Conservation (phyloP, 1,140 invertebrate genomes). For the Diprion similis region DNA sequence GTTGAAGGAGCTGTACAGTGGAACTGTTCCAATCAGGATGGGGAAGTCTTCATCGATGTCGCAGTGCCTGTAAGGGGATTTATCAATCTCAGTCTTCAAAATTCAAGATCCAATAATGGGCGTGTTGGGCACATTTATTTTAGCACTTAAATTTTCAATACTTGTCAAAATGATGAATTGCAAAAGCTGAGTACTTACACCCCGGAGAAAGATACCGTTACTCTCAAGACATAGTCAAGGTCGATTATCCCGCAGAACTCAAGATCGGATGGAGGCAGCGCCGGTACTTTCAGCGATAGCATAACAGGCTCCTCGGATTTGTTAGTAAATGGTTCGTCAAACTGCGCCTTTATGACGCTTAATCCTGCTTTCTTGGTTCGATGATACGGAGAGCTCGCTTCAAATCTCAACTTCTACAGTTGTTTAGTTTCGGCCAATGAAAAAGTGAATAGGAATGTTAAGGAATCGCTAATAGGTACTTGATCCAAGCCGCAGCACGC, state of each 20-base stretch:
- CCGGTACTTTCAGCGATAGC: conserved; percentile 32
- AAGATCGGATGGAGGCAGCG: conserved; percentile 37
- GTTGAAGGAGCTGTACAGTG: conserved; percentile 13
- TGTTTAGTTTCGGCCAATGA: too few relatives aligned
- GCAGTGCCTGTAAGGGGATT: conserved; percentile 28
- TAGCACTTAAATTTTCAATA: too few relatives aligned
- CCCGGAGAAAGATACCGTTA: conserved; percentile 25
- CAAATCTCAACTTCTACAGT: neutral
- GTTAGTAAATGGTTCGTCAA: conserved; percentile 22
- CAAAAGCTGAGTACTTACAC: conserved; percentile 24
- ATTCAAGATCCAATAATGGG: too few relatives aligned
- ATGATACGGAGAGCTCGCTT: neutral
- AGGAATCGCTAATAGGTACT: too few relatives aligned
- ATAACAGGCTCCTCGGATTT: conserved; percentile 12
- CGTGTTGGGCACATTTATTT: too few relatives aligned
- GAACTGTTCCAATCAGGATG: conserved; percentile 39
- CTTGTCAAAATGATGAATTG: too few relatives aligned
- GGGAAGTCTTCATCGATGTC: conserved; percentile 29
- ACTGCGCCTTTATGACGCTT: conserved; percentile 21
- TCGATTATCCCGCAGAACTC: conserved; percentile 33
- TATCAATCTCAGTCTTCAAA: too few relatives aligned
- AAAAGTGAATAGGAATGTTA: too few relatives aligned
- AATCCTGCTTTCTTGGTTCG: conserved; percentile 4
- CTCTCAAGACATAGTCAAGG: conserved; percentile 29
- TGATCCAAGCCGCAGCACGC: too few relatives aligned